Base-by-base conservation (phyloP, 2,113 vertebrate species). In the Progne subis region DNA sequence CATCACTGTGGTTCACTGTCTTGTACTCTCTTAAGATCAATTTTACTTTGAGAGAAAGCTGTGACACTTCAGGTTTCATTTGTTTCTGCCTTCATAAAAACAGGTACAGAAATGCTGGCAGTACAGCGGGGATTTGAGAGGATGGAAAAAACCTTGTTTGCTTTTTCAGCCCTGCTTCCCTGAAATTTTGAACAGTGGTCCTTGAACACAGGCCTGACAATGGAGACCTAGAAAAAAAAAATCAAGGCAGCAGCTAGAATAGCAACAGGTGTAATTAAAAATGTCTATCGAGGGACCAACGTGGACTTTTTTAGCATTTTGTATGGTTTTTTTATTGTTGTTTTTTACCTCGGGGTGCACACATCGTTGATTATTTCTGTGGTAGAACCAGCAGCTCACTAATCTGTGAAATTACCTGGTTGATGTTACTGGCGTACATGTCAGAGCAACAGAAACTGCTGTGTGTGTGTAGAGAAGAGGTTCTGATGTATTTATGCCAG, bases 391-490 rank as follows among this genome's bases (percentile, higher is more conserved):
- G 18, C 5, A 37, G 14, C 8, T 79, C 18, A 8, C 3, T 71
- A 5, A 8, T 2, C 0, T 37, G 32, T 59, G 75, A 63, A 37
- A 53, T 53, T 5, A 5, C 8, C 23, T 2, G 0, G 5, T 61
- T 18, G 0, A 0, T 61, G 28, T 14, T 52, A 8, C 25, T 79
- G 46, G 16, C 11, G 28, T n/a, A 8, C 0, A 1, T 8, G 49
- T 21, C 0, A 0, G 32, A 17, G 37, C 25, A 60, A 8, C 21
- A 86, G 39, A 6, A 72, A 56, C 17, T 20, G 18, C 6, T 5
- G 17, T 31, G 9, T 4, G 4, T 41, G 21, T n/a, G 9, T 14
- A 31, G 50, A 47, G 60, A 61, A 75, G 19, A 12, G 3, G 1
- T 6, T 4, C 2, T 28, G 31, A 5, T 11, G 2, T 34, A 1